These are phyloP conservation scores for Fratercula arctica DNA, from an alignment of 2,797 vertebrate genomes.

Conservation along the genomic window DNA sequence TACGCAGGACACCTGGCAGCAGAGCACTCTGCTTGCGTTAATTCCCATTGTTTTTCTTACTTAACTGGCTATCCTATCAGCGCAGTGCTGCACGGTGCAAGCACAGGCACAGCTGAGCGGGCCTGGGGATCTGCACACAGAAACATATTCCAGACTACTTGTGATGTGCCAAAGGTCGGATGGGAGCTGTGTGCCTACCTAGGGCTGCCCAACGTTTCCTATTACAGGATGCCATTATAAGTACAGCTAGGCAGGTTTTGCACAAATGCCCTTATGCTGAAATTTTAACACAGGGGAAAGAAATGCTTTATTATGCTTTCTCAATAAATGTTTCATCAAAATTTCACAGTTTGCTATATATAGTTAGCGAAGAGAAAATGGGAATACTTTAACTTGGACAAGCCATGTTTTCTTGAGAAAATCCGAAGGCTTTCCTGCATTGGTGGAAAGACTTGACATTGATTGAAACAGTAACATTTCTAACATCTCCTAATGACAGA, in stretches of 20 bases:
- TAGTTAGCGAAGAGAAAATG: neutral
- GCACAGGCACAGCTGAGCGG: neutral
- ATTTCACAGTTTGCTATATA: neutral
- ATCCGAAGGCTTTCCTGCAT: neutral
- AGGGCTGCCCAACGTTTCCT: neutral
- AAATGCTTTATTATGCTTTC: neutral
- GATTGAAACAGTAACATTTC: neutral
- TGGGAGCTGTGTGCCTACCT: neutral
- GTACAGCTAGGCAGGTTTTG: neutral
- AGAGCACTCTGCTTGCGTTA: neutral
- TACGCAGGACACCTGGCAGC: neutral
- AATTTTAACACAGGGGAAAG: neutral
- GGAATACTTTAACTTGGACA: neutral
- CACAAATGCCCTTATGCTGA: neutral
- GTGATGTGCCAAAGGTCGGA: fast-evolving
- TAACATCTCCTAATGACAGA: neutral
- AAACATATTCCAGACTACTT: neutral
- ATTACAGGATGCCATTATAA: fast-evolving
- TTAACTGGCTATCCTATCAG: neutral
- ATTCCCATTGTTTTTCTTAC: neutral
- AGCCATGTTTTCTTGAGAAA: neutral
- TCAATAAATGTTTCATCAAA: neutral
- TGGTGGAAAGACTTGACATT: neutral
- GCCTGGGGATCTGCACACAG: neutral
- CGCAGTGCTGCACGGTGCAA: neutral